Base-by-base conservation (phyloP, 1,140 invertebrate species). In the Doryteuthis pealeii region DNA sequence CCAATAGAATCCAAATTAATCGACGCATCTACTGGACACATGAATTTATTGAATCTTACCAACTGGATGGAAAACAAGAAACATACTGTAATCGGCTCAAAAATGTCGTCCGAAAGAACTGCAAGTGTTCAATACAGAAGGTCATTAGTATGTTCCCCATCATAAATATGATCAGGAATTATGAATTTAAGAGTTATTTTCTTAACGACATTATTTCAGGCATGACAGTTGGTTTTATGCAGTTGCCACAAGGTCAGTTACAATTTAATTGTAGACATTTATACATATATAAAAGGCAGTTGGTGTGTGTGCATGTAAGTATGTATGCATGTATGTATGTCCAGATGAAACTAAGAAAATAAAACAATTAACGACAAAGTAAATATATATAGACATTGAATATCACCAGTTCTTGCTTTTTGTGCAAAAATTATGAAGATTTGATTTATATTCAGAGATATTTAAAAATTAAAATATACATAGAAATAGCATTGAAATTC, bases 191-290 rank as follows among this genome's bases (percentile, higher is more conserved):
- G 30, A 30, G 22, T 5, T 68, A 30, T 32, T 1, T 68, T 18
- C 28, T 12, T 6, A 32, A 32, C 30, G 66, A 68, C 31, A 30
- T 68, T 10, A 32, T 68, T 32, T 6, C 66, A 3, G 66, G 66
- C 22, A 31, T 68, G 22, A 68, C 66, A 5, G 66, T 68, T 31
- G 66, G 6, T 26, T 32, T 68, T 32, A 68, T 68, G 66, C 66
- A 68, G 22, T 33, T 68, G 30, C 66, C 66, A 0, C 66, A 68
- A 68, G 66, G 66, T 68, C 28, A 68, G 66, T n/a, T 15, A 62
- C 3, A 30, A n/a, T 62, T n/a, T 30, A 40, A 5, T 40, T 40
- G 35, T 66, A 26, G 65, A 1, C 22, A n/a, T n/a, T n/a, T n/a
- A n/a, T n/a, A n/a, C n/a, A n/a, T n/a, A n/a, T n/a, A n/a, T n/a